These are phyloP conservation scores for Congeria kusceri DNA, from an alignment of 2,888 invertebrate species.

Conservation along the genomic window DNA sequence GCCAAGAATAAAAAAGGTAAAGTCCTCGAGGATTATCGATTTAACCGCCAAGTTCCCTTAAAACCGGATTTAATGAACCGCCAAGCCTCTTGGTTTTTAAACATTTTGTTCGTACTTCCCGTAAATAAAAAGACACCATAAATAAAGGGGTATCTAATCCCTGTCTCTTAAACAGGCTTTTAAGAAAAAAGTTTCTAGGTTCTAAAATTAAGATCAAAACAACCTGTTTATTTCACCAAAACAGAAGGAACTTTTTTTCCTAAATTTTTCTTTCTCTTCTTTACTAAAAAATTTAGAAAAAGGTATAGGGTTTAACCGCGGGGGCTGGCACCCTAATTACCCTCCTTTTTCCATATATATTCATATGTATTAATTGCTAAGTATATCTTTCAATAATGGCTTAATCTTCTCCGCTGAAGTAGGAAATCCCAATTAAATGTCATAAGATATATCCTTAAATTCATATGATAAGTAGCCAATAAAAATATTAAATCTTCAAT, in stretches of 20 bases:
- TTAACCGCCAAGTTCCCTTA: constrained; percentile 78
- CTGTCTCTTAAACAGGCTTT: constrained; percentile 62
- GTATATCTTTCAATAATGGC: too few relatives aligned
- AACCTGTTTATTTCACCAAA: background rate
- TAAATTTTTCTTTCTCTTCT: constrained; percentile 21
- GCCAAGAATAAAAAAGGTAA: constrained; percentile 56
- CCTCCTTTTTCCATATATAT: constrained; percentile 18
- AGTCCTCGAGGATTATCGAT: constrained; percentile 58
- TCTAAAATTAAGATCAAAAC: background rate
- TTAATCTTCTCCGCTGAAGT: too few relatives aligned
- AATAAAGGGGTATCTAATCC: constrained; percentile 79
- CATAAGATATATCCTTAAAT: too few relatives aligned
- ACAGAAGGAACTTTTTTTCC: background rate
- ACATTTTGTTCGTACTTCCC: constrained; percentile 64
- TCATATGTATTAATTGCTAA: background rate
- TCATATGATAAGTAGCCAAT: too few relatives aligned
- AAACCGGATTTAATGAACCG: constrained; percentile 65
- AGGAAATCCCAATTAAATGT: too few relatives aligned
- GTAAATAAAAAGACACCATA: constrained; percentile 44
- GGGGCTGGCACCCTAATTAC: constrained; percentile 75
- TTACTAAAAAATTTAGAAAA: constrained; percentile 47
- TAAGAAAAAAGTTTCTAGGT: constrained; percentile 13
- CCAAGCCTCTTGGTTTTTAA: constrained; percentile 76
- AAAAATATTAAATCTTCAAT: too few relatives aligned
- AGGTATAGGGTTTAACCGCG: constrained; percentile 72